Base-by-base conservation (phyloP, 2,797 vertebrate genomes). In the Catharus ustulatus region DNA sequence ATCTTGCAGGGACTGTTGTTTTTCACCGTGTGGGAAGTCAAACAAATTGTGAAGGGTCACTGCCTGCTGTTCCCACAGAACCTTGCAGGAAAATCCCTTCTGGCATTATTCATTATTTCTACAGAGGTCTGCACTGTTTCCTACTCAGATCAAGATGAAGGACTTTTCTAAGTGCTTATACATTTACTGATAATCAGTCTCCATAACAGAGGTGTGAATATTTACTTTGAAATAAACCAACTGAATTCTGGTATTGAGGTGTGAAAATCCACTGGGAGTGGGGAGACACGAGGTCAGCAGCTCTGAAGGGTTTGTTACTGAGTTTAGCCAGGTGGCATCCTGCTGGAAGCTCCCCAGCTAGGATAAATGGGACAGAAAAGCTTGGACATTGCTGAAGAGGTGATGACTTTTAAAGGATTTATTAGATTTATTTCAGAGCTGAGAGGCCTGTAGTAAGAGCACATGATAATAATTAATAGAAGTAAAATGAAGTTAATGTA, bases 231-330 rank as follows among this genome's bases (percentile, higher is more conserved):
- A 73, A 23, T 58, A 73, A 86, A 49, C 11, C 14, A 13, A 4
- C 6, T 84, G 46, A 27, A 57, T 48, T 36, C 11, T 12, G 19
- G 74, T 71, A 6, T 22, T 36, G 21, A 43, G 83, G 14, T 45
- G 7, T 66, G 76, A 38, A 92, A 76, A 49, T 40, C 19, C 52
- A 13, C 22, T n/a, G 40, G 36, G 13, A 51, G 36, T 15, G 30
- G n/a, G 27, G 1, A 2, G 30, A 22, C 27, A n/a, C 0, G 2
- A 58, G 27, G 27, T 54, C 59, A 64, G 0, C 63, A 34, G 32
- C 27, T 71, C 61, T 63, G 21, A 43, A 67, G 45, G 23, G 29
- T 77, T 80, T 71, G 24, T 73, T 22, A 8, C 10, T 45, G 43
- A n/a, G 52, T 27, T 61, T 8, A 58, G 48, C 57, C 13, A 4